Base-by-base conservation (phyloP, 2,113 vertebrate species). In the Eudyptes chrysolophus region DNA sequence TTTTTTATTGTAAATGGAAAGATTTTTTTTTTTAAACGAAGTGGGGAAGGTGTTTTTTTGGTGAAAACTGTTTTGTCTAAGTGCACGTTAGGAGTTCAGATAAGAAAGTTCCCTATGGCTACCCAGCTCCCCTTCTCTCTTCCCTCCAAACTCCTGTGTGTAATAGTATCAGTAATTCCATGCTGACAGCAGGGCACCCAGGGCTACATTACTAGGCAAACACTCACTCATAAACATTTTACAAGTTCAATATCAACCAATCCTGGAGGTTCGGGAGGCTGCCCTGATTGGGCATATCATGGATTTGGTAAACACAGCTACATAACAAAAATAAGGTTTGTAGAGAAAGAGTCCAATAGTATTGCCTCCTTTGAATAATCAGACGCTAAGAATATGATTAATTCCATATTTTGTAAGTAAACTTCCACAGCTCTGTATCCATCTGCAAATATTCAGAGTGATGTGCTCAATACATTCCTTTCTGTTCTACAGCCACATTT, bases 191-290 rank as follows among this genome's bases (percentile, higher is more conserved):
- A 51, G 94, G 96, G 95, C 94, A 97, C 76, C 95, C 93, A 93
- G 84, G 95, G 87, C 94, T 95, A 72, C 96, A 97, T 96, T 60
- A 72, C 49, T 94, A 97, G 97, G 93, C 93, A 91, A 97, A 97
- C 97, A 83, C 96, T 98, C 93, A 84, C 96, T 90, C 97, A 86
- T 95, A 96, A 98, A 98, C 90, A 83, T 96, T 98, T 98, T 97
- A 98, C 97, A 94, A 97, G 94, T 94, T 94, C 96, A 70, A 55
- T 30, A 70, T 29, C 92, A 69, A 44, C 97, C 96, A 97, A 97
- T 98, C 82, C 9, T 91, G 58, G 54, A 3, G 65, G 44, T 42
- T 52, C 16, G 62, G 51, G 72, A 96, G 94, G 75, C 97, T 68
- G 89, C 81, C 51, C 96, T 96, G 76, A 95, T 92, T 96, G 94